Conservation (phyloP, 2,888 invertebrate species). For the Nomada ruficornis region DNA sequence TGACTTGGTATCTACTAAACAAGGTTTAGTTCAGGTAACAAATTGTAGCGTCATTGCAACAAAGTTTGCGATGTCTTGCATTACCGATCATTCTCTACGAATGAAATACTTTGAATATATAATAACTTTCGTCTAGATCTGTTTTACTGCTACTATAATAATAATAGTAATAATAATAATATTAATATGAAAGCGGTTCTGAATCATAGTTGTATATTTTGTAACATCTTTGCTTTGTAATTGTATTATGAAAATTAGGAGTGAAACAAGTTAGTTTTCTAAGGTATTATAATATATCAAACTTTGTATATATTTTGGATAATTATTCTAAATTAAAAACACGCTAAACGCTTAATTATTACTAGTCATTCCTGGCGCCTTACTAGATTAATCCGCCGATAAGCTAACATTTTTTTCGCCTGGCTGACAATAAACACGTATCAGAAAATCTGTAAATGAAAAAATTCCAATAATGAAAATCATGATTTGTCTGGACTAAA, state of each 20-base stretch:
- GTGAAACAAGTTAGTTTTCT: slow-evolving; percentile 76
- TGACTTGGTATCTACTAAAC: slow-evolving; percentile 48
- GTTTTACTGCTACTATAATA: slow-evolving; percentile 58
- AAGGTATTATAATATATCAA: slow-evolving; percentile 81
- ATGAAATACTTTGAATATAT: slow-evolving; percentile 48
- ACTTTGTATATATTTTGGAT: slow-evolving; percentile 83
- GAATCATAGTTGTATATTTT: slow-evolving; percentile 82
- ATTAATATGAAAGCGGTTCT: slow-evolving; percentile 71
- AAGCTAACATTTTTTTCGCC: not conserved
- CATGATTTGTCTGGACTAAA: not conserved
- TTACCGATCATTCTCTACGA: slow-evolving; percentile 33
- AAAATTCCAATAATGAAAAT: not conserved
- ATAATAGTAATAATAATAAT: not conserved
- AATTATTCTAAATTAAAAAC: slow-evolving; percentile 84
- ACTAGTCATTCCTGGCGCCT: not conserved
- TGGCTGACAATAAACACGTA: not conserved
- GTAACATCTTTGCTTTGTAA: slow-evolving; percentile 83
- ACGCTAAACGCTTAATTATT: slow-evolving; percentile 78
- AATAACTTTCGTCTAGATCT: slow-evolving; percentile 70
- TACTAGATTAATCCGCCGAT: not conserved
- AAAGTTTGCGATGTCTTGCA: slow-evolving; percentile 27
- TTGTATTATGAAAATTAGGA: slow-evolving; percentile 76
- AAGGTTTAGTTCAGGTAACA: slow-evolving; percentile 53
- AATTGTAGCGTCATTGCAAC: slow-evolving; percentile 38
- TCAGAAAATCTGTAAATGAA: not conserved